A percentile compares a stretch with the other conserved stretches of the same genome.
Conservation (phyloP, 2,113 vertebrate genomes). For the Arizona elegans region DNA sequence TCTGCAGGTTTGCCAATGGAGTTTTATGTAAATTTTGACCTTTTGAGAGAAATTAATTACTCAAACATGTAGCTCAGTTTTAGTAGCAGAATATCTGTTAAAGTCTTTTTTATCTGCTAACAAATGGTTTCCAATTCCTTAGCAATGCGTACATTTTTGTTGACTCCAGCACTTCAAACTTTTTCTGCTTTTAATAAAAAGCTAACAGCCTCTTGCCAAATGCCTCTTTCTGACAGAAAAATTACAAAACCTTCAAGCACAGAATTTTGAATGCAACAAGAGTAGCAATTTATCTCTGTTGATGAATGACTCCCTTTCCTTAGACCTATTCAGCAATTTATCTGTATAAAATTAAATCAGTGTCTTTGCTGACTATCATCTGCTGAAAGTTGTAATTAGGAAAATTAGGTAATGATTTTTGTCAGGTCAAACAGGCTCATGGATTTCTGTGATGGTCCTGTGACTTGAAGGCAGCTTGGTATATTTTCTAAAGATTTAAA, state of each 20-base stretch:
- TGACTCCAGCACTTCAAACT: conserved; percentile 29
- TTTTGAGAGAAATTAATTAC: conserved; percentile 51
- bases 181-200: conserved; percentile 35
- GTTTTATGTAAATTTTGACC: conserved; percentile 40
- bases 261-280: conserved; percentile 62
- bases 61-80: conserved; percentile 40
- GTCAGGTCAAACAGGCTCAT: conserved; percentile 67
- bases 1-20: conserved; percentile 39
- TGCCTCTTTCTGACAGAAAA: conserved; percentile 36
- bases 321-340: conserved; percentile 75
- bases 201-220: conserved; percentile 61
- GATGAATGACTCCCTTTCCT: conserved; percentile 69
- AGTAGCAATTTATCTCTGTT: conserved; percentile 62
- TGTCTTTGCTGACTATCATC: conserved; percentile 69
- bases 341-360: conserved; percentile 64
- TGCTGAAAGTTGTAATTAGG: conserved; percentile 83
- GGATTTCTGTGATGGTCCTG: conserved; percentile 61
- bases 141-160: conserved; percentile 23
- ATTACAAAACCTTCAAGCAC: conserved; percentile 43
- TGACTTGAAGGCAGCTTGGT: conserved; percentile 54
- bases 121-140: conserved; percentile 38
- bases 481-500: conserved; percentile 36
- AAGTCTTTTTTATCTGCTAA: conserved; percentile 37
- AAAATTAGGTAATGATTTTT: conserved; percentile 82
- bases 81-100: conserved; percentile 36